Percentiles rank a stretch among this genome's conserved stretches.
Conservation (phyloP, 2,888 invertebrate species). For the Agriopis aurantiaria region DNA sequence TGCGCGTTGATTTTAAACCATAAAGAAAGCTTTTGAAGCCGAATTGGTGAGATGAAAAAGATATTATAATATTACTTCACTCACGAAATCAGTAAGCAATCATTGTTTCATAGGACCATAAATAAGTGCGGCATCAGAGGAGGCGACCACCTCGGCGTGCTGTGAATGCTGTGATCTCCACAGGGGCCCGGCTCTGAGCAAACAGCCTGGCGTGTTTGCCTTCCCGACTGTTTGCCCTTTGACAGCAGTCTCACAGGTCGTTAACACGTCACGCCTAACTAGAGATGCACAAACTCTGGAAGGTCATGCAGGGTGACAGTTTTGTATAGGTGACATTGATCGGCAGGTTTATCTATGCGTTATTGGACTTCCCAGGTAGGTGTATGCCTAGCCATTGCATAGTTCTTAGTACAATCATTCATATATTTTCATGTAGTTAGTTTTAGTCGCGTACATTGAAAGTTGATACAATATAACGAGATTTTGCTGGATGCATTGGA, state of each 20-base stretch:
- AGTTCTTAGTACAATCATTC: too few species aligned
- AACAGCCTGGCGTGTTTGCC: conserved; percentile 71
- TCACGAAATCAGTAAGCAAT: conserved; percentile 22
- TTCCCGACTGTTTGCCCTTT: conserved; percentile 78
- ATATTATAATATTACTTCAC: background rate
- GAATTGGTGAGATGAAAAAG: background rate
- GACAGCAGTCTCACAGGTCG: conserved; percentile 85
- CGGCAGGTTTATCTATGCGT: background rate
- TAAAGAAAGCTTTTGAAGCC: too few species aligned
- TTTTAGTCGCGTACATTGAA: too few species aligned
- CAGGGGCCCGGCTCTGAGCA: conserved; percentile 68
- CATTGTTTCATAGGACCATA: conserved; percentile 39
- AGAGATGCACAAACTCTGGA: conserved; percentile 43
- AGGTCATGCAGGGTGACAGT: conserved; percentile 37
- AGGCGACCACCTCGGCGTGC: conserved; percentile 67
- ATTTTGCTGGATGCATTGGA: too few species aligned
- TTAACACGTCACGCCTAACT: conserved; percentile 81
- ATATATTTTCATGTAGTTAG: too few species aligned
- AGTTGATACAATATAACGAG: too few species aligned
- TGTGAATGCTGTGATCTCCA: conserved; percentile 56
- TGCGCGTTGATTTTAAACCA: too few species aligned
- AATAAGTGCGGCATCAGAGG: conserved; percentile 41
- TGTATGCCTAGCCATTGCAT: background rate
- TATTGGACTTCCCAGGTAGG: background rate
- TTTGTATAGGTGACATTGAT: background rate